Conservation (phyloP, 1,140 invertebrate genomes). For the Pogonus chalceus region DNA sequence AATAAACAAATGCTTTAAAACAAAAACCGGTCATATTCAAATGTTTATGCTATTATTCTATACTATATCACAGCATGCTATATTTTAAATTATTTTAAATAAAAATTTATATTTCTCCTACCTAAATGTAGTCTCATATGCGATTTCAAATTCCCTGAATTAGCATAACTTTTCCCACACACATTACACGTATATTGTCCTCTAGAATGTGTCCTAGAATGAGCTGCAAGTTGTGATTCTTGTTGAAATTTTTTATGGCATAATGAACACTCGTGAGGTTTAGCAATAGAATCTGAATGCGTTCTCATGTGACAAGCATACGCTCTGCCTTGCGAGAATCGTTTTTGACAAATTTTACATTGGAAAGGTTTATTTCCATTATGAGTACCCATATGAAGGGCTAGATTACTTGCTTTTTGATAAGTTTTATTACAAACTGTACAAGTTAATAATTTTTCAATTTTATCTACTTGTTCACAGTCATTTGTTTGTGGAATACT, state of each 20-base stretch:
- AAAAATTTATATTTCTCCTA: slow-evolving; percentile 23
- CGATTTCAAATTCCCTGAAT: slow-evolving; percentile 30
- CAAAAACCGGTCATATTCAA: too few species aligned
- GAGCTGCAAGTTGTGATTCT: not conserved
- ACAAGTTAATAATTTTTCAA: not conserved
- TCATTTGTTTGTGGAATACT: too few species aligned
- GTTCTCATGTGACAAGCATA: slow-evolving; percentile 35
- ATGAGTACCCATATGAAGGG: slow-evolving; percentile 5
- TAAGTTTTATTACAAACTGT: slow-evolving; percentile 13
- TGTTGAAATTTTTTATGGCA: not conserved
- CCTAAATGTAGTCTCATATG: slow-evolving; percentile 39
- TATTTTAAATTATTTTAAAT: not conserved
- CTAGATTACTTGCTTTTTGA: slow-evolving; percentile 5
- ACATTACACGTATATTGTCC: slow-evolving; percentile 40
- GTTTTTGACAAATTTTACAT: slow-evolving; percentile 9
- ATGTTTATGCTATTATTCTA: too few species aligned
- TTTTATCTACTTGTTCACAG: too few species aligned
- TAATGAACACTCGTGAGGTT: not conserved
- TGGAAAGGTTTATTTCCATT: not conserved
- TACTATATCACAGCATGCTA: too few species aligned
- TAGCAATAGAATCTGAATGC: slow-evolving; percentile 30
- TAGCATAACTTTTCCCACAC: slow-evolving; percentile 25
- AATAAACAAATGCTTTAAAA: too few species aligned
- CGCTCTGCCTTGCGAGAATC: slow-evolving; percentile 12
- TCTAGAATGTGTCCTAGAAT: slow-evolving; percentile 31